Percentiles rank a stretch among this genome's conserved stretches.
Evolutionary conservation across 2,113 vertebrate species (phyloP).

Genomic region (Heterotilapia buettikoferi): DNA sequence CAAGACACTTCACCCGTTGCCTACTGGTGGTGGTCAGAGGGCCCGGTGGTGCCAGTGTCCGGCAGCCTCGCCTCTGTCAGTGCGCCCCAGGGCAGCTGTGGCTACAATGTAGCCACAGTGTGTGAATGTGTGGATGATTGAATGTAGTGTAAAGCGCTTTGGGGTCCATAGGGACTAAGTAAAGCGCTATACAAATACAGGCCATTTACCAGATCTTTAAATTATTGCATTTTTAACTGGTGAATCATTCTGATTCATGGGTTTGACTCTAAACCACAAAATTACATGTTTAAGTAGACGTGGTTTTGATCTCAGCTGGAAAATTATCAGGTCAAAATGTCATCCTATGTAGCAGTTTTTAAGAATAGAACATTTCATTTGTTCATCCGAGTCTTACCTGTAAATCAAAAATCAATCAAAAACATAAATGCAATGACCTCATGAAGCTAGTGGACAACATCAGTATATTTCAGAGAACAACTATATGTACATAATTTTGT

Average conservation of each 20-base stretch:
- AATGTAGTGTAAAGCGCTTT: not conserved
- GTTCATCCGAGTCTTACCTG: not conserved
- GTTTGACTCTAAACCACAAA: not conserved
- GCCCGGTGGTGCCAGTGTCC: not conserved
- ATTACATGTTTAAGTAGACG: not conserved
- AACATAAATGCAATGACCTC: rapidly evolving
- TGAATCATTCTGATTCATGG: not conserved
- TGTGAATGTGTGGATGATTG: not conserved
- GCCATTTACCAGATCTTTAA: rapidly evolving
- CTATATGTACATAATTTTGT: not conserved
- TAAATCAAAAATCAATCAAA: not conserved
- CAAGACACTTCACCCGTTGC: not conserved
- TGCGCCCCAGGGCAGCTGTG: rapidly evolving
- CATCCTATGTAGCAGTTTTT: not conserved
- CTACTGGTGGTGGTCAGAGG: not conserved
- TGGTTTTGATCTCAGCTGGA: not conserved
- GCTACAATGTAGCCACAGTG: not conserved
- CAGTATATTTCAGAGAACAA: not conserved
- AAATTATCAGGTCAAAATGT: not conserved
- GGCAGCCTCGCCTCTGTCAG: not conserved
- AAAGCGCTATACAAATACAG: not conserved
- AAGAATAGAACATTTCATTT: not conserved
- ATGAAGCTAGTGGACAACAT: not conserved
- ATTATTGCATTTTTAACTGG: not conserved
- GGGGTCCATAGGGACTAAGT: not conserved